A percentile compares a stretch with the other conserved stretches of the same genome.
phyloP scores from a whole-genome alignment of 2,888 invertebrate species.

The Caenorhabditis panamensis region DNA sequence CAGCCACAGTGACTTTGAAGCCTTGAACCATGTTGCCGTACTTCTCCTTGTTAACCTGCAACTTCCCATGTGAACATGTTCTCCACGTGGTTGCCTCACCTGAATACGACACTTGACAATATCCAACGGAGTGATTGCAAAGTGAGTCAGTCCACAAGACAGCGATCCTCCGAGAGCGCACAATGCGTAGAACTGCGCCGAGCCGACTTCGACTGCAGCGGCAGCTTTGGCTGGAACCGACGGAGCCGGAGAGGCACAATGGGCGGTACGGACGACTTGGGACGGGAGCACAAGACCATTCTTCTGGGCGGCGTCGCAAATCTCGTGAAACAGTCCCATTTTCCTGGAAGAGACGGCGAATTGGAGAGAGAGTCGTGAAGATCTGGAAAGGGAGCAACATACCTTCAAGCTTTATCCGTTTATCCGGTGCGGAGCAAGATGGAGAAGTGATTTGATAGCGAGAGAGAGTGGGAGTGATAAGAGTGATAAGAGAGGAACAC shows the following conservation, averaged over 20 bases:
- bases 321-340: conserved; percentile 60
- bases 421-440: conserved; percentile 6
- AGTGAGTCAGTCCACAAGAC: conserved; percentile 90
- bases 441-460: conserved; percentile 27
- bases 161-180: conserved; percentile 92
- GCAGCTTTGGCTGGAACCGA: conserved; percentile 11
- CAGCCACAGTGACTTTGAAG: conserved; percentile 87
- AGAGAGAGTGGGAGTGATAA: background rate
- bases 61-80: background rate
- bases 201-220: conserved; percentile 84
- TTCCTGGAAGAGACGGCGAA: conserved; percentile 1
- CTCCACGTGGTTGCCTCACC: conserved; percentile 83
- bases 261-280: conserved; percentile 39
- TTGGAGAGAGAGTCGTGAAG: too few species aligned
- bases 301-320: conserved; percentile 53
- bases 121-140: conserved; percentile 92
- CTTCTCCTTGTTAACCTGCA: conserved; percentile 89
- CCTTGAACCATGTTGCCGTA: conserved; percentile 90
- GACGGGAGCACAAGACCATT: conserved; percentile 41
- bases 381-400: background rate
- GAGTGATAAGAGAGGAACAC: background rate
- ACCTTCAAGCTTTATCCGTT: conserved; percentile 46
- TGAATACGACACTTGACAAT: conserved; percentile 94
- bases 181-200: conserved; percentile 89
- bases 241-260: conserved; percentile 18